Percentiles rank a stretch among this genome's conserved stretches.
These are phyloP conservation scores for Chaenodraco wilsoni DNA, from an alignment of 2,797 vertebrate genomes.

Conservation along the genomic window DNA sequence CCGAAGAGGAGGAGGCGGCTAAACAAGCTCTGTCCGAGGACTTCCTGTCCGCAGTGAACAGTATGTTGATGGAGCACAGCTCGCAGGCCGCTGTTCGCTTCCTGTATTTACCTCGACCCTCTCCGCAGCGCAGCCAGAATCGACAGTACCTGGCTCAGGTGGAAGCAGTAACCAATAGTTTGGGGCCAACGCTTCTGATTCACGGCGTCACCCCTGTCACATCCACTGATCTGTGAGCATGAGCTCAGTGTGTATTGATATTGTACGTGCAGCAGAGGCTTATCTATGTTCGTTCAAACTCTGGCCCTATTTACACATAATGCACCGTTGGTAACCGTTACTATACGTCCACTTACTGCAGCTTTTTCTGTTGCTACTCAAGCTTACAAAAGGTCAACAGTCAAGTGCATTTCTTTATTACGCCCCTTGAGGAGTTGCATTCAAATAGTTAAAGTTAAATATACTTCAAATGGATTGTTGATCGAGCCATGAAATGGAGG, in stretches of 20 bases:
- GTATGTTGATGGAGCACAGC: conserved; percentile 85
- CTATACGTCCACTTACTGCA: neutral
- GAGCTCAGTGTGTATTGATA: conserved; percentile 9
- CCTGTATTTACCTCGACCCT: conserved; percentile 91
- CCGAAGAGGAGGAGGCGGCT: neutral
- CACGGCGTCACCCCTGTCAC: conserved; percentile 93
- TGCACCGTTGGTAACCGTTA: conserved; percentile 14
- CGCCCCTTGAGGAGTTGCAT: conserved; percentile 25
- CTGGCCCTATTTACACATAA: conserved; percentile 17
- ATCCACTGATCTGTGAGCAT: conserved; percentile 89
- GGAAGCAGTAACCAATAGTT: conserved; percentile 83
- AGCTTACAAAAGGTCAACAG: conserved; percentile 5
- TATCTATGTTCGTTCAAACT: conserved; percentile 9
- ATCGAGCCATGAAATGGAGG: conserved; percentile 4
- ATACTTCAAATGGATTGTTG: conserved; percentile 46
- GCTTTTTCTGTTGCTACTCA: conserved; percentile 4
- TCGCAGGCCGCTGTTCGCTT: conserved; percentile 88
- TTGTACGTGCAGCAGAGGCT: conserved; percentile 13
- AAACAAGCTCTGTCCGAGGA: conserved; percentile 62
- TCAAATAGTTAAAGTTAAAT: conserved; percentile 29
- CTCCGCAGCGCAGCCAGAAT: conserved; percentile 76
- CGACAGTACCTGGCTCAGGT: conserved; percentile 86
- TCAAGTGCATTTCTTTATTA: conserved; percentile 15
- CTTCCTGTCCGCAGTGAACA: conserved; percentile 85
- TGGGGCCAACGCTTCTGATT: conserved; percentile 91